Conservation (phyloP, 1,140 invertebrate species). For the Heliothis subflexa region DNA sequence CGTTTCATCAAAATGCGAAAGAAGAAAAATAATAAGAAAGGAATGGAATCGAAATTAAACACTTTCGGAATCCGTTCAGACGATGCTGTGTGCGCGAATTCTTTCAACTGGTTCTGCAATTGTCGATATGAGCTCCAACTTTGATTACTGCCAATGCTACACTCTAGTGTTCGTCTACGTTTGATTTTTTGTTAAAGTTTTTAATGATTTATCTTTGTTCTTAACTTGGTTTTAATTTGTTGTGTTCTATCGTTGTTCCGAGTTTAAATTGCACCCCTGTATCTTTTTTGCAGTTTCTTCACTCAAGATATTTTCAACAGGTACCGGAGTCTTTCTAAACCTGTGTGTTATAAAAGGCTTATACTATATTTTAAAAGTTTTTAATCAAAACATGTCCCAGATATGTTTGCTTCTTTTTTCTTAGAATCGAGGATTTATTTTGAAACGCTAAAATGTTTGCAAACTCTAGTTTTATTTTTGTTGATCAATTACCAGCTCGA, state of each 20-base stretch:
- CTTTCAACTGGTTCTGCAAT: constrained; percentile 17
- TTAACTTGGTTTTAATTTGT: not conserved
- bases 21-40: constrained; percentile 36
- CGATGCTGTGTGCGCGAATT: constrained; percentile 17
- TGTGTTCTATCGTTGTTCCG: too few species aligned
- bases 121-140: constrained; percentile 30
- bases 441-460: too few species aligned
- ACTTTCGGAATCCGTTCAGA: constrained; percentile 10
- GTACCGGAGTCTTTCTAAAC: too few species aligned
- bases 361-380: too few species aligned
- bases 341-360: too few species aligned
- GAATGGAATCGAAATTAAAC: constrained; percentile 34
- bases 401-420: too few species aligned
- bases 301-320: too few species aligned
- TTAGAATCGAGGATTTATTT: too few species aligned
- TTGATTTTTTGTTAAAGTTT: constrained; percentile 8
- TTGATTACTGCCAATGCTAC: constrained; percentile 19
- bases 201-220: not conserved
- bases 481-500: not conserved
- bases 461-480: too few species aligned
- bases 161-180: constrained; percentile 8
- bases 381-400: too few species aligned
- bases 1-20: constrained; percentile 17
- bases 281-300: too few species aligned
- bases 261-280: too few species aligned